Evolutionary conservation across 1,140 invertebrate genomes (phyloP).

Genomic region (Saccostrea cuccullata): DNA sequence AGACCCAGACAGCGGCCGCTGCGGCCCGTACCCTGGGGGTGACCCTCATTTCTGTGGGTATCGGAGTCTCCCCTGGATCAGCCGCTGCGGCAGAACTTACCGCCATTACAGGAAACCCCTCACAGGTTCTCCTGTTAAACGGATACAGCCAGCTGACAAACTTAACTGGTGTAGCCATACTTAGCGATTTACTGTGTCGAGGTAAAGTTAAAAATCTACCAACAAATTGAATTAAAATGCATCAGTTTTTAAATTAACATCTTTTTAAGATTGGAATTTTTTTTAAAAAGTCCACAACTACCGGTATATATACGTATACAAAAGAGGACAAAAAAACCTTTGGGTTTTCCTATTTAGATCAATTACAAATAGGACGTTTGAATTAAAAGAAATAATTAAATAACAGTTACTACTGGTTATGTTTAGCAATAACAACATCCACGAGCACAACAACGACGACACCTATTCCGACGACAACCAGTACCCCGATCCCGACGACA

Average conservation of each 20-base stretch:
- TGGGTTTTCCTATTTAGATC: too few relatives aligned
- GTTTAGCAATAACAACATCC: slow-evolving; percentile 22
- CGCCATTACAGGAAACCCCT: slow-evolving; percentile 6
- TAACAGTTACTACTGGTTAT: too few relatives aligned
- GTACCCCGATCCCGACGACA: not conserved
- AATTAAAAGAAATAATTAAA: too few relatives aligned
- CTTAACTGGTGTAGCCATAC: not conserved
- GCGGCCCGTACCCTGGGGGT: not conserved
- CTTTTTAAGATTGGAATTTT: not conserved
- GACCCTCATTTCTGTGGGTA: slow-evolving; percentile 33
- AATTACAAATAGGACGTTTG: too few relatives aligned
- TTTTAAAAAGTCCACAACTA: not conserved
- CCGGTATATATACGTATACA: not conserved
- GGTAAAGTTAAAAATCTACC: not conserved
- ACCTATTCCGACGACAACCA: not conserved
- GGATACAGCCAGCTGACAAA: slow-evolving; percentile 27
- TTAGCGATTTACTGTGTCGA: slow-evolving; percentile 31
- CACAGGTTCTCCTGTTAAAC: slow-evolving; percentile 14
- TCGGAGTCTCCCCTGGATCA: not conserved
- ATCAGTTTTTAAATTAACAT: too few relatives aligned
- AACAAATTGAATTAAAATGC: too few relatives aligned
- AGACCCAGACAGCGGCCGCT: not conserved
- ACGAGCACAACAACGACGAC: slow-evolving; percentile 35
- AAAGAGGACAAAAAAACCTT: too few relatives aligned
- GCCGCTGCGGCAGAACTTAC: not conserved